Evolutionary conservation across 2,797 vertebrate species (phyloP).

Genomic region (Strix occidentalis): DNA sequence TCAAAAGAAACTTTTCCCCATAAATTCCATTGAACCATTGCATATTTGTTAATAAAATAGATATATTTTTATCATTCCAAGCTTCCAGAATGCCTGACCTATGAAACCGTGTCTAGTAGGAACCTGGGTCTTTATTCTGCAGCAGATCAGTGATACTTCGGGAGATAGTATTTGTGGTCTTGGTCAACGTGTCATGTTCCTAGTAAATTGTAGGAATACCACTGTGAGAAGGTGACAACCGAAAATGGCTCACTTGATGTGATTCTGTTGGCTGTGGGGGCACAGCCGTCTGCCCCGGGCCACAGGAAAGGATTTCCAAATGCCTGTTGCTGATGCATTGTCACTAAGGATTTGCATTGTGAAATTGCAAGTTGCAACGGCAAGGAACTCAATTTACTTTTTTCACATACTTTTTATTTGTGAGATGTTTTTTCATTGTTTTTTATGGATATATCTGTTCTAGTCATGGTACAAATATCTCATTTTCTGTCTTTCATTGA

Average conservation of each 20-base stretch:
- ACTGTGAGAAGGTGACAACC: background rate
- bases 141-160: background rate
- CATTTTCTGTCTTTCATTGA: constrained; percentile 50
- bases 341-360: background rate
- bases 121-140: background rate
- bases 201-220: background rate
- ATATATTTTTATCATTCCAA: rapidly evolving
- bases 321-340: background rate
- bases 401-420: background rate
- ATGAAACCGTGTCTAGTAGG: rapidly evolving
- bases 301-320: background rate
- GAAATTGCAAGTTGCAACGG: constrained; percentile 24
- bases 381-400: constrained; percentile 45
- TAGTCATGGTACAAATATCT: constrained; percentile 25
- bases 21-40: background rate
- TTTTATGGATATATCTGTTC: constrained; percentile 21
- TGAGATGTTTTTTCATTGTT: background rate
- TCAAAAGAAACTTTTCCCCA: background rate
- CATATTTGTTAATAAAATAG: background rate
- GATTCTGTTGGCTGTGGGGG: background rate
- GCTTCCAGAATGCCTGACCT: background rate
- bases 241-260: background rate
- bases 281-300: background rate
- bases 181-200: background rate
- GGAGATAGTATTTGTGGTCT: background rate